Evolutionary conservation across 2,888 invertebrate species (phyloP).

Genomic region (Sicus ferrugineus): DNA sequence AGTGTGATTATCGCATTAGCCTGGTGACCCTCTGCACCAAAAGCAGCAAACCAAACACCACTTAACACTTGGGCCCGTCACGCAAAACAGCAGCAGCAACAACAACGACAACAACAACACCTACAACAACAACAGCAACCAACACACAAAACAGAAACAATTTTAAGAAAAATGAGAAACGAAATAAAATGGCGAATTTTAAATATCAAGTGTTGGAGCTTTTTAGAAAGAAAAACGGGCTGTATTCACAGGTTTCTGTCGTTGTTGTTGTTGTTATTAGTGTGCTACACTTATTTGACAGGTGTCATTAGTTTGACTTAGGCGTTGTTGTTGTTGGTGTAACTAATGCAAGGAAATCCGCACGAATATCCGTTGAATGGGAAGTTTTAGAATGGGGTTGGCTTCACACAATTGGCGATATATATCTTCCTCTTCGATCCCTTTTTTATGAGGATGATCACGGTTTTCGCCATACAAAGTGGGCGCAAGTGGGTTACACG

Average conservation of each 20-base stretch:
- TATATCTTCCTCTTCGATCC: too few relatives aligned
- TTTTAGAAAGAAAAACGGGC: not conserved
- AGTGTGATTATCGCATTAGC: conserved; percentile 41
- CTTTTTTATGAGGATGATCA: not conserved
- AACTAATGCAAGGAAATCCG: not conserved
- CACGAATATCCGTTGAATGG: not conserved
- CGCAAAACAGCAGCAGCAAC: not conserved
- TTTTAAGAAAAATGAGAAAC: not conserved
- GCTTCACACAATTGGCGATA: too few relatives aligned
- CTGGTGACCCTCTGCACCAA: conserved; percentile 13
- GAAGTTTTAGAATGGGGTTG: too few relatives aligned
- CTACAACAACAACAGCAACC: conserved; percentile 2
- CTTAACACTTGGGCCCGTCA: conserved; percentile 21
- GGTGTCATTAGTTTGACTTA: conserved; percentile 34
- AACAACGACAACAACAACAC: conserved; percentile 6
- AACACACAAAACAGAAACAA: not conserved
- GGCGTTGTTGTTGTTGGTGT: conserved; percentile 31
- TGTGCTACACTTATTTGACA: conserved; percentile 27
- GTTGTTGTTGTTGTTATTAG: not conserved
- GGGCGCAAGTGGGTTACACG: not conserved
- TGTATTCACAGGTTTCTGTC: not conserved
- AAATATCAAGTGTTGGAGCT: not conserved
- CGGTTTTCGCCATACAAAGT: not conserved
- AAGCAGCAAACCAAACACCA: conserved; percentile 1
- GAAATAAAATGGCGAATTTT: not conserved